These are phyloP conservation scores for Nymphalis io DNA, from an alignment of 1,140 invertebrate species.

Conservation along the genomic window DNA sequence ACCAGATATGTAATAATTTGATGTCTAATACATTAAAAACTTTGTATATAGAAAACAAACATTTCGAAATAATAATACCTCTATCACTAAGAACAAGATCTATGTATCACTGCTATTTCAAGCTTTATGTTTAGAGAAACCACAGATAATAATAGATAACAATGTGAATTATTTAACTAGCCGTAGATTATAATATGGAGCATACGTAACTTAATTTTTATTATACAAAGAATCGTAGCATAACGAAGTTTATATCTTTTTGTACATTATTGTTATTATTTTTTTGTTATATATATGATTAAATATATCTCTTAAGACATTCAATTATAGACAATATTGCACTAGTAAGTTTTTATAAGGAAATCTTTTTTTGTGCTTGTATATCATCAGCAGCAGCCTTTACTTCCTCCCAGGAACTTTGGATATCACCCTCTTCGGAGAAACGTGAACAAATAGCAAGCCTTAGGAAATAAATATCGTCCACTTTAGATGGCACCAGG, in stretches of 20 bases:
- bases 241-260: no score
- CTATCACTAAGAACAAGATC: no score
- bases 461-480: conserved; percentile 92
- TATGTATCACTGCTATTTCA: no score
- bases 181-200: no score
- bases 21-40: no score
- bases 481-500: conserved; percentile 94
- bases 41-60: background rate
- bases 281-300: background rate
- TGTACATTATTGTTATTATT: no score
- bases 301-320: background rate
- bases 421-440: conserved; percentile 91
- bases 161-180: no score
- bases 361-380: conserved; percentile 62
- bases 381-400: conserved; percentile 86
- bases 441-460: conserved; percentile 94
- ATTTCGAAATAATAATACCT: background rate
- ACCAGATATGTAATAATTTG: no score
- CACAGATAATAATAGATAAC: no score
- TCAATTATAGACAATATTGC: background rate
- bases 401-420: conserved; percentile 93
- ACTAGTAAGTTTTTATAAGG: background rate
- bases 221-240: no score
- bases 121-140: no score
- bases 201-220: no score